Conservation (phyloP, 2,797 vertebrate species). For the Podargus strigoides region DNA sequence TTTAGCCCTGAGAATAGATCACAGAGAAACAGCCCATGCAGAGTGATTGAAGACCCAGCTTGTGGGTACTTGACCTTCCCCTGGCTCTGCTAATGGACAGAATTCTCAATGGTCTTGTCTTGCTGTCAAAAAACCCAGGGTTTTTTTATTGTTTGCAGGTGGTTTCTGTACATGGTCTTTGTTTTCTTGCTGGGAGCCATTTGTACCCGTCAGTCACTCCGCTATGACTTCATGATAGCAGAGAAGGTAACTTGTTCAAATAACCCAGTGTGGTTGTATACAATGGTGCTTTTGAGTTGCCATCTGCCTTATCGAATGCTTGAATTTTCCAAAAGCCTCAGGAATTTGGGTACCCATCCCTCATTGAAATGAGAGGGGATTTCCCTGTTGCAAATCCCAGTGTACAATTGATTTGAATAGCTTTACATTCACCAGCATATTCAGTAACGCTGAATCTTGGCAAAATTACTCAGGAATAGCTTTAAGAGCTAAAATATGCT, state of each 20-base stretch:
- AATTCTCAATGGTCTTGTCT: background rate
- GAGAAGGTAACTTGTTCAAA: constrained; percentile 86
- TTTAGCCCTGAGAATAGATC: background rate
- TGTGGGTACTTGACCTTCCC: background rate
- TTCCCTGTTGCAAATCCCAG: background rate
- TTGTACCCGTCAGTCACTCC: constrained; percentile 92
- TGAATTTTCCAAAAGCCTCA: background rate
- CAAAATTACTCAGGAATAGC: background rate
- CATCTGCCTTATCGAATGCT: background rate
- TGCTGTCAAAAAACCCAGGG: background rate
- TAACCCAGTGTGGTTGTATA: background rate
- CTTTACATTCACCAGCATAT: background rate
- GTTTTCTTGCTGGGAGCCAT: constrained; percentile 93
- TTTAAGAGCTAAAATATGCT: constrained; percentile 38
- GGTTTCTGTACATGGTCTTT: constrained; percentile 98
- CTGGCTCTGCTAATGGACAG: background rate
- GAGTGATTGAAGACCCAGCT: background rate
- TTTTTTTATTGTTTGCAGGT: constrained; percentile 79
- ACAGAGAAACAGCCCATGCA: background rate
- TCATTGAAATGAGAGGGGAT: background rate
- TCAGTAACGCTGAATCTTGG: background rate
- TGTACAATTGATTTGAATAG: background rate
- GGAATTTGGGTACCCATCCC: background rate
- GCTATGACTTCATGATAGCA: constrained; percentile 94
- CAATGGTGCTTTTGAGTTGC: background rate